Evolutionary conservation across 2,888 invertebrate genomes (phyloP), one percentile per base, ranked within the genome.

Genomic region (Glyphotaelius pellucidus): DNA sequence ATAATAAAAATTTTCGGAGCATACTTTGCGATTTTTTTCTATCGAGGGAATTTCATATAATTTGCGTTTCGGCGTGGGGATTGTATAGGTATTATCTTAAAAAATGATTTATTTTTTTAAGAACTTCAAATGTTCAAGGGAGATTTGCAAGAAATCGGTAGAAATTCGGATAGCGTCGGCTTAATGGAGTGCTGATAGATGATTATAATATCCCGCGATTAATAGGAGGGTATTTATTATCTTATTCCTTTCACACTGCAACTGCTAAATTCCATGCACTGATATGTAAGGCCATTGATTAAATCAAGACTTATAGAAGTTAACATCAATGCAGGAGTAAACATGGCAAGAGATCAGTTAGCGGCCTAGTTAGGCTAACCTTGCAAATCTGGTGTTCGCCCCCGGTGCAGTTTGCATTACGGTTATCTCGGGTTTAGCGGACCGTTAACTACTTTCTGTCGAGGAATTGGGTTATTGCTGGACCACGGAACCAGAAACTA

Each of bases 191-290:
- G n/a, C n/a, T n/a, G n/a, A n/a, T n/a, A n/a, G n/a, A n/a, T n/a
- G n/a, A n/a, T n/a, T n/a, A n/a, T n/a, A n/a, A 35, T 35, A 35
- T 35, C 35, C 35, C 35, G 35, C 38, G 38, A 38, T 38, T 38
- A 38, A 5, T 38, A 7, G 38, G 91, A 94, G 91, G 93, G 93
- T 92, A 90, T 30, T 47, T 30, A 90, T 42, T 19, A 52, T 25
- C 5, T 15, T 19, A 67, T 67, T 19, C 15, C 25, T 90, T 5
- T 25, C 5, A 19, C 7, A n/a, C 38, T 30, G n/a, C 4, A 30
- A 52, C 4, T 5, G 38, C 7, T 67, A 67, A 67, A 67, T 25
- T 19, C 25, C 7, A 19, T 19, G 52, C 52, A 67, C 5, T 7
- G 52, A 67, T 67, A 19, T 67, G 19, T 67, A 25, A 1, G 52